phyloP scores from a whole-genome alignment of 1,140 invertebrate genomes.

The Atopsyche davidsoni region DNA sequence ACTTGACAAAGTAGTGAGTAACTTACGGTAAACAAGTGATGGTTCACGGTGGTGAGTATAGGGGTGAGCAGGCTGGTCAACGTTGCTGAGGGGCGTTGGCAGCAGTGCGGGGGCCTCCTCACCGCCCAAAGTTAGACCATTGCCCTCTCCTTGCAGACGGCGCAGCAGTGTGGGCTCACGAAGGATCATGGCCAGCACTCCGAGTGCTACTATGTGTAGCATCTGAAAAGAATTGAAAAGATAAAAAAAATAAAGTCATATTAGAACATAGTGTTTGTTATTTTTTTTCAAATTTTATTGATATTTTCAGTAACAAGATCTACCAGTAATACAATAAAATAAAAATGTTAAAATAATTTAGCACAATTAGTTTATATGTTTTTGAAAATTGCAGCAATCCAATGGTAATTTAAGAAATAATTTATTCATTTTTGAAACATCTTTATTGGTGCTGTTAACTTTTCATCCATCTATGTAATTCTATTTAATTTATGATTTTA shows the following conservation, averaged over 20 bases:
- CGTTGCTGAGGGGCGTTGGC: conserved; percentile 62
- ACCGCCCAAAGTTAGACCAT: conserved; percentile 38
- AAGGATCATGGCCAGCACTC: conserved; percentile 65
- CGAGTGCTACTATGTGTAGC: conserved; percentile 63
- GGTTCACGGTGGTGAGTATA: conserved; percentile 51
- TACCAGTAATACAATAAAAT: no score
- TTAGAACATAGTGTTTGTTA: no score
- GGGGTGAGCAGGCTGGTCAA: conserved; percentile 53
- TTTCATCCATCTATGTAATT: no score
- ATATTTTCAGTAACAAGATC: conserved; percentile 1
- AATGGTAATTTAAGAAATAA: no score
- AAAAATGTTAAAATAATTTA: no score
- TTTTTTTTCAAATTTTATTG: not conserved
- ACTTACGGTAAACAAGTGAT: conserved; percentile 55
- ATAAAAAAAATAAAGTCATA: no score
- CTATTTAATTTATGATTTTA: no score
- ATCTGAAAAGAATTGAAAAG: no score
- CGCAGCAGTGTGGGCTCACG: conserved; percentile 58
- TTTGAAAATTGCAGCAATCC: no score
- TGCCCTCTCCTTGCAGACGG: conserved; percentile 45
- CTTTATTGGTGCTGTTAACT: no score
- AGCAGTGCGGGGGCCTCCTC: conserved; percentile 44
- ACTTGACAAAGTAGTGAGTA: not conserved
- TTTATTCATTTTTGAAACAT: no score
- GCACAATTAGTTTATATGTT: no score